These are phyloP conservation scores for Polydrusus cervinus DNA, from an alignment of 2,888 invertebrate species.

Conservation along the genomic window DNA sequence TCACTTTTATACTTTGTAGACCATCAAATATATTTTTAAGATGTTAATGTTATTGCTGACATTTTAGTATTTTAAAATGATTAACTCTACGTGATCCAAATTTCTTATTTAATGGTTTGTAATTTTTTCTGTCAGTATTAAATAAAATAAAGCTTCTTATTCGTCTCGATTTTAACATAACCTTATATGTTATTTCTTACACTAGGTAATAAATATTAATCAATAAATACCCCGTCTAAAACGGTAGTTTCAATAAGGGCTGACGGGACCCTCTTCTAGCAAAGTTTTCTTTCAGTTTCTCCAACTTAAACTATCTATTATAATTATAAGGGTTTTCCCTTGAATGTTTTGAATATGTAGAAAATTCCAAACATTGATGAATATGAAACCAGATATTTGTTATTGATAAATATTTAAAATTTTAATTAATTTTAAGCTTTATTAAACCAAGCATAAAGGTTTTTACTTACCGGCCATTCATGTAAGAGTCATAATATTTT, in stretches of 20 bases:
- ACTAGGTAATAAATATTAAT: background rate
- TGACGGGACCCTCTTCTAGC: constrained; percentile 35
- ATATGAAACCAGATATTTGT: constrained; percentile 12
- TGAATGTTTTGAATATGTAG: constrained; percentile 45
- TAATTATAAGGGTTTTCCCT: constrained; percentile 44
- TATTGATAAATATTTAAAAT: constrained; percentile 8
- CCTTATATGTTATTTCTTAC: no score
- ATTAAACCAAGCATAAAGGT: background rate
- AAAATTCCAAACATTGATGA: constrained; percentile 23
- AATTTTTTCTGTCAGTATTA: no score
- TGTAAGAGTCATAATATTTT: no score
- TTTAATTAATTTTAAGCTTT: background rate
- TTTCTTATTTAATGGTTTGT: no score
- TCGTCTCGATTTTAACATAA: no score
- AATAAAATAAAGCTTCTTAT: no score
- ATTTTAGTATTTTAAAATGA: no score
- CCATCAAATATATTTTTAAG: no score
- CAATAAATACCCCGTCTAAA: background rate
- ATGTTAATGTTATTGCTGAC: no score
- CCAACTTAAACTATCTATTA: constrained; percentile 47
- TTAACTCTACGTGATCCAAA: no score
- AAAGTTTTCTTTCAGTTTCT: constrained; percentile 39
- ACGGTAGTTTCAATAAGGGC: constrained; percentile 19
- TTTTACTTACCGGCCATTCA: no score
- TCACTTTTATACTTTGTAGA: no score